These are phyloP conservation scores for Drosophila atripex DNA, from an alignment of 2,888 invertebrate species.

Conservation along the genomic window DNA sequence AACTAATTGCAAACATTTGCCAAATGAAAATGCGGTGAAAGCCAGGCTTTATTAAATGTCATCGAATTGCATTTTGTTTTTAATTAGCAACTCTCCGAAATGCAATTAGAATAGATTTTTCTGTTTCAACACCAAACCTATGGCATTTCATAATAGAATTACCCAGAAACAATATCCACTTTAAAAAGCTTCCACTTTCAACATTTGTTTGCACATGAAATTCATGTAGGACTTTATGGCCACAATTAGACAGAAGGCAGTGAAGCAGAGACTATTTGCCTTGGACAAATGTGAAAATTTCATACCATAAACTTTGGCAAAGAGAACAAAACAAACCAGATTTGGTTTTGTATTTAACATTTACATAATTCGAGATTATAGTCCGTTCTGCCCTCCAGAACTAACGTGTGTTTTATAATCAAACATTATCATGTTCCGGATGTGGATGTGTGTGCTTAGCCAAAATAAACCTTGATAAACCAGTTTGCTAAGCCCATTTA, in stretches of 20 bases:
- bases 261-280: neutral
- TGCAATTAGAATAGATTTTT: constrained; percentile 2
- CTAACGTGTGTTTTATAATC: constrained; percentile 36
- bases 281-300: constrained; percentile 16
- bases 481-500: constrained; percentile 59
- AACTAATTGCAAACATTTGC: constrained; percentile 39
- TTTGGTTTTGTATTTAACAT: constrained; percentile 28
- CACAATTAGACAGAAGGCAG: constrained; percentile 26
- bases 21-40: constrained; percentile 29
- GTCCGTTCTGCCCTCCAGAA: constrained; percentile 4
- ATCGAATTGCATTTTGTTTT: constrained; percentile 9
- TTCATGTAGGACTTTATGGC: constrained; percentile 26
- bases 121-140: neutral
- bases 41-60: constrained; percentile 1
- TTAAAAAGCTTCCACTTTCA: neutral
- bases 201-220: constrained; percentile 26
- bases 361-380: constrained; percentile 50
- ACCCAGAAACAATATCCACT: constrained; percentile 4
- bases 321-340: neutral
- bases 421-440: constrained; percentile 43
- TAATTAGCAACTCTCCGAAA: constrained; percentile 12
- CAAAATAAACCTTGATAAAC: constrained; percentile 50
- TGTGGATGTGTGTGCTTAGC: constrained; percentile 43
- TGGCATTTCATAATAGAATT: constrained; percentile 5
- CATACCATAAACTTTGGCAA: constrained; percentile 1